Base-by-base conservation (phyloP, 1,140 invertebrate species). In the Polyergus mexicanus region DNA sequence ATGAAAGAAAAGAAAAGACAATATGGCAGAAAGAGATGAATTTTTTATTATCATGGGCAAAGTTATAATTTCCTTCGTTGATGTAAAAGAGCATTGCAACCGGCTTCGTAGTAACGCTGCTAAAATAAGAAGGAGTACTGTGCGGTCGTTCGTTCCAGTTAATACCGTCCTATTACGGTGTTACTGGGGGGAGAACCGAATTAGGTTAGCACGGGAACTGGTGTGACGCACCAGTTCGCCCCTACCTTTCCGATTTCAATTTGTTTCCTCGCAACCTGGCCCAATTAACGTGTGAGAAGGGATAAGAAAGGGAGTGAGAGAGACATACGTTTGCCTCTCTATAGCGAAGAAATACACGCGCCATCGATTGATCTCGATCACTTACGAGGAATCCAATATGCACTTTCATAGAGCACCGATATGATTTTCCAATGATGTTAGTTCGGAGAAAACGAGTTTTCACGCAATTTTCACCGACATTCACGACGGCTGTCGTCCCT, bases 281-380 rank as follows among this genome's bases (percentile, higher is more conserved):
- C 35, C 86, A 90, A 90, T 90, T 90, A 90, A 84, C 58, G 41
- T 19, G 51, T n/a, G 66, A 75, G 62, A 77, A 83, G 84, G 60
- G 25, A 77, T 51, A 74, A 66, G 81, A 58, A 68, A 58, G 32
- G 62, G 68, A 72, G 74, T 47, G 44, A 11, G 44, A 47, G 65
- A 28, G 58, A 41, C 16, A 68, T 58, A 41, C 54, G 25, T n/a
- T 65, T 13, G 35, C 7, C 13, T 51, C 19, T 32, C 35, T 22
- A 35, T 19, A 22, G 76, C 22, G 44, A 69, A n/a, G 54, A 51
- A 47, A 38, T 38, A 68, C 81, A 69, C 41, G 51, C 32, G 32
- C 13, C 51, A 8, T 1, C 66, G 86, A 89, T 89, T 75, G 81
- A 85, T 85, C 68, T 28, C 47, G 62, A 60, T 85, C 75, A 60